Conservation (phyloP, 2,888 invertebrate genomes). For the Tachina fera region DNA sequence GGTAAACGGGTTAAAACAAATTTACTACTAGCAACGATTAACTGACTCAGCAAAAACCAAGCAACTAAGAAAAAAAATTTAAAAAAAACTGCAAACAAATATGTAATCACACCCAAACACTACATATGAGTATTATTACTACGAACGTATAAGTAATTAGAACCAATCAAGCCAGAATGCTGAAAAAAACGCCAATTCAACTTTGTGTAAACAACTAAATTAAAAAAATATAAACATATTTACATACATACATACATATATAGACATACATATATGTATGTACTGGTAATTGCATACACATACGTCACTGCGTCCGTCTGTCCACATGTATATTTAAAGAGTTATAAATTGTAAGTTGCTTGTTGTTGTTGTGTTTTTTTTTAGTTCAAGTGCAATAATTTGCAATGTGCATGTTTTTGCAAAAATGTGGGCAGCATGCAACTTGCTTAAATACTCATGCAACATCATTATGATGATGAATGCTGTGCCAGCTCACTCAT, state of each 20-base stretch:
- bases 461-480: slow-evolving; percentile 34
- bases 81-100: background rate
- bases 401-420: slow-evolving; percentile 58
- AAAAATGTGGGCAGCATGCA: slow-evolving; percentile 46
- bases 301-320: slow-evolving; percentile 28
- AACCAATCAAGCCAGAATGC: slow-evolving; percentile 16
- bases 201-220: slow-evolving; percentile 16
- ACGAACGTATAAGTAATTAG: slow-evolving; percentile 29
- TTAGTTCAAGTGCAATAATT: slow-evolving; percentile 62
- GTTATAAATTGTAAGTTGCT: slow-evolving; percentile 30
- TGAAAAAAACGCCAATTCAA: background rate
- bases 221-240: background rate
- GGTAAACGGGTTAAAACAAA: slow-evolving; percentile 28
- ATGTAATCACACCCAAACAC: background rate
- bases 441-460: slow-evolving; percentile 44
- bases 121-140: background rate
- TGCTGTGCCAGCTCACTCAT: slow-evolving; percentile 2
- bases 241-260: background rate
- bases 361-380: background rate
- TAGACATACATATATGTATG: background rate
- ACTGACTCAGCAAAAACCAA: background rate
- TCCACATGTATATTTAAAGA: background rate
- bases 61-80: slow-evolving; percentile 1
- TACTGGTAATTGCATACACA: background rate
- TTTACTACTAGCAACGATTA: background rate